Percentiles rank a stretch among this genome's conserved stretches.
Evolutionary conservation across 2,797 vertebrate species (phyloP).

Genomic region (Delichon dasypus): DNA sequence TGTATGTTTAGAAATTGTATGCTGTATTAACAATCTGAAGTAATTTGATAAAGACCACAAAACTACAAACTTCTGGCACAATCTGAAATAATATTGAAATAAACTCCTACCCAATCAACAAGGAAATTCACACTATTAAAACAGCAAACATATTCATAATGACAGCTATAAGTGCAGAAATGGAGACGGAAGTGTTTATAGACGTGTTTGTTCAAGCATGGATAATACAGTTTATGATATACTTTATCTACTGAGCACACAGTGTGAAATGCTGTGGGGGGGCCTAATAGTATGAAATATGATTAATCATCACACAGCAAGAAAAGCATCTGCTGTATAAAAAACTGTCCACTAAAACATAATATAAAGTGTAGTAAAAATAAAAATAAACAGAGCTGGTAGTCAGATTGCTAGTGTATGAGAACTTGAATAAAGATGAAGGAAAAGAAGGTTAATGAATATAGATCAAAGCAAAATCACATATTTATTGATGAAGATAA

Average conservation of each 20-base stretch:
- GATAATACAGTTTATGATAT: neutral
- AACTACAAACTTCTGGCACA: neutral
- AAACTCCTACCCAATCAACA: neutral
- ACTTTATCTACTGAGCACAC: neutral
- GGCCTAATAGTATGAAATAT: neutral
- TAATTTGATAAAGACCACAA: neutral
- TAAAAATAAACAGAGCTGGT: neutral
- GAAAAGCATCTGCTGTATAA: neutral
- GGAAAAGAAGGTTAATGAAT: neutral
- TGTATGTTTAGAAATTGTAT: neutral
- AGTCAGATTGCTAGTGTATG: neutral
- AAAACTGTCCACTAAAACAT: neutral
- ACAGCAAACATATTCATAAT: neutral
- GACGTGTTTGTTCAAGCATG: neutral
- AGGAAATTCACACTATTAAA: neutral
- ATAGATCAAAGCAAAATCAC: neutral
- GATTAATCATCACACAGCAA: constrained; percentile 15
- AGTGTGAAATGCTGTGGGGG: neutral
- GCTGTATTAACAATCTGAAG: neutral
- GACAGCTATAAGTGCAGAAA: neutral
- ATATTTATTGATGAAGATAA: neutral
- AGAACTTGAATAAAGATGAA: neutral
- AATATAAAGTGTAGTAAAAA: neutral
- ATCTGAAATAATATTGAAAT: neutral
- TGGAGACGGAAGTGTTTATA: neutral